A percentile compares a stretch with the other conserved stretches of the same genome.
phyloP scores from a whole-genome alignment of 2,113 vertebrate species.

The Cryptoleucopteryx plumbea region DNA sequence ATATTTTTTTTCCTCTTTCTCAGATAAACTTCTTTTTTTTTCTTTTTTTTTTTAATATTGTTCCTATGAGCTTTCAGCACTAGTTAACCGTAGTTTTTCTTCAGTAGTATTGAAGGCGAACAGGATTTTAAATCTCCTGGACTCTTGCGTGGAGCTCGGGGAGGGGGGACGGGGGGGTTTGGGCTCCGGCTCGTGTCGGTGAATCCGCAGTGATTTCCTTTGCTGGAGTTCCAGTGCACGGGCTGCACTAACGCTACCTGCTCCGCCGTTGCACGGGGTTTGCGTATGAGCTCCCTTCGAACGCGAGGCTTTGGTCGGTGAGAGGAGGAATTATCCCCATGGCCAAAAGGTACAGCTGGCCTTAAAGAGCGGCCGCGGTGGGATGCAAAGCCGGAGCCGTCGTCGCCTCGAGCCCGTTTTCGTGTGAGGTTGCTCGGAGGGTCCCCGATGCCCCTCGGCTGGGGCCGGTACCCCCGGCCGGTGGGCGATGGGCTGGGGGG shows the following conservation, averaged over 20 bases:
- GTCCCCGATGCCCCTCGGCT: neutral
- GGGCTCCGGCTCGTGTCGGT: neutral
- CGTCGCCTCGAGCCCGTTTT: neutral
- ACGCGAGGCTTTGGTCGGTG: accelerated
- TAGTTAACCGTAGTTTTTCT: neutral
- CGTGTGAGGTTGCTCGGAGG: neutral
- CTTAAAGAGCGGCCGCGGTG: neutral
- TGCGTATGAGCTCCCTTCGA: neutral
- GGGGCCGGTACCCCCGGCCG: neutral
- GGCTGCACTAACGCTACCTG: neutral
- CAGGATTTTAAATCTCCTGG: neutral
- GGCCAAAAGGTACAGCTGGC: neutral
- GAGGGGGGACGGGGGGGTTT: neutral
- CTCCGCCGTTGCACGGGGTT: neutral
- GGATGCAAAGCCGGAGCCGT: neutral
- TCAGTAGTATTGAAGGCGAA: conserved; percentile 35
- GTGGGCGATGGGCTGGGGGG: neutral
- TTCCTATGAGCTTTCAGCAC: neutral
- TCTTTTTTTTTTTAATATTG: neutral
- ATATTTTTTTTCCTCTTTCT: neutral
- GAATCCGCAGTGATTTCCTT: neutral
- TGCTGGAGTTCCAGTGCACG: neutral
- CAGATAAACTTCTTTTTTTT: neutral
- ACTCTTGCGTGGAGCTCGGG: neutral
- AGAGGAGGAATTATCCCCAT: neutral